Conservation (phyloP, 2,113 vertebrate species). For the Tachysurus vachellii region DNA sequence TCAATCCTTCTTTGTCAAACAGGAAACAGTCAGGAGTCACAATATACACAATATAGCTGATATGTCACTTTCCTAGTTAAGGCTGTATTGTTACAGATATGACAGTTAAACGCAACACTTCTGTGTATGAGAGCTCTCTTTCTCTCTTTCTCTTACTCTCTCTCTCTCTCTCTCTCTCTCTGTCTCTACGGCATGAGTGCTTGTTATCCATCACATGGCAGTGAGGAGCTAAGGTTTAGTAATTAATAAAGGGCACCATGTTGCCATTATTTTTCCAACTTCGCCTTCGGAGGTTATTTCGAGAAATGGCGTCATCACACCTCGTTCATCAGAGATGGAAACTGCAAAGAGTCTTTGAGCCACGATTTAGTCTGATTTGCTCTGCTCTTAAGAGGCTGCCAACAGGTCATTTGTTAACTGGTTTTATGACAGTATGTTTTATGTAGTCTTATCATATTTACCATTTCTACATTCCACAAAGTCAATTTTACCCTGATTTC, state of each 20-base stretch:
- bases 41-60: conserved; percentile 23
- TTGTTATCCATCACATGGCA: conserved; percentile 68
- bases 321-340: conserved; percentile 58
- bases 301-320: conserved; percentile 66
- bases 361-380: conserved; percentile 61
- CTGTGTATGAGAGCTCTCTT: conserved; percentile 10
- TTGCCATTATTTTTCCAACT: conserved; percentile 54
- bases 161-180: conserved; percentile 9
- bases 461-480: not conserved
- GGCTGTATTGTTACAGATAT: not conserved
- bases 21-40: conserved; percentile 37
- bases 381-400: conserved; percentile 36
- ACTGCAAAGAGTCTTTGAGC: conserved; percentile 55
- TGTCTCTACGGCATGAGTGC: conserved; percentile 54
- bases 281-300: conserved; percentile 62
- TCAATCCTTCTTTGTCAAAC: not conserved
- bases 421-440: not conserved
- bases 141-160: not conserved
- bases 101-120: not conserved
- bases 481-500: not conserved
- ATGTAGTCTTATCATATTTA: not conserved
- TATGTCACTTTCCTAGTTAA: not conserved
- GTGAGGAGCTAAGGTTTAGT: conserved; percentile 76
- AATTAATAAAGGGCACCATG: conserved; percentile 80
- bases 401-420: not conserved